Base-by-base conservation (phyloP, 1,140 invertebrate species). In the Pseudomyrmex gracilis region DNA sequence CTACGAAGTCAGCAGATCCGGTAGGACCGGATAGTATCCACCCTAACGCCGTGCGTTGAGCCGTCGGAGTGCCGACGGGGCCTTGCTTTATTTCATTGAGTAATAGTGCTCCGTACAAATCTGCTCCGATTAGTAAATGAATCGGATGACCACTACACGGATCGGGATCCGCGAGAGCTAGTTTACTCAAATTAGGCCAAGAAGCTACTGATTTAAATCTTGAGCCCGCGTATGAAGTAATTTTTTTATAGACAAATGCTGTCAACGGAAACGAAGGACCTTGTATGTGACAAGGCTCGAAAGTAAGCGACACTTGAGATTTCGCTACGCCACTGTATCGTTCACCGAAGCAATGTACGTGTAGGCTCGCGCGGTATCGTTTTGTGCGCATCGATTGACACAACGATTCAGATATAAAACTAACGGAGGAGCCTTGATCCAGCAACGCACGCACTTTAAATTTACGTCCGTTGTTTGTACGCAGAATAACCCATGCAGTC, bases 81-180 rank as follows among this genome's bases (percentile, higher is more conserved):
- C n/a, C n/a, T n/a, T n/a, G n/a, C n/a, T n/a, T n/a, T n/a, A n/a
- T n/a, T n/a, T n/a, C n/a, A n/a, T n/a, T n/a, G n/a, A n/a, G n/a
- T n/a, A n/a, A n/a, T n/a, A n/a, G n/a, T n/a, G n/a, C n/a, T n/a
- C n/a, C n/a, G n/a, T n/a, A n/a, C n/a, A n/a, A n/a, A n/a, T n/a
- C n/a, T n/a, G n/a, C n/a, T n/a, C 84, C 84, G 4, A 85, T 67
- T 7, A 88, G 45, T 9, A 84, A 12, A 13, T 82, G 34, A 22
- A 84, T 83, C 0, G 64, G 73, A 1, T 70, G 51, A 1, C 66
- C 9, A 17, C 53, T 78, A 45, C 10, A 57, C 4, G 78, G 78
- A 60, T 84, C 67, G 1, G 83, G 74, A 64, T 88, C 82, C 2
- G 87, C 84, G 1, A 86, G 20, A 3, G 70, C 22, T 17, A 87